Base-by-base conservation (phyloP, 2,888 invertebrate species). In the Axea sp. region DNA sequence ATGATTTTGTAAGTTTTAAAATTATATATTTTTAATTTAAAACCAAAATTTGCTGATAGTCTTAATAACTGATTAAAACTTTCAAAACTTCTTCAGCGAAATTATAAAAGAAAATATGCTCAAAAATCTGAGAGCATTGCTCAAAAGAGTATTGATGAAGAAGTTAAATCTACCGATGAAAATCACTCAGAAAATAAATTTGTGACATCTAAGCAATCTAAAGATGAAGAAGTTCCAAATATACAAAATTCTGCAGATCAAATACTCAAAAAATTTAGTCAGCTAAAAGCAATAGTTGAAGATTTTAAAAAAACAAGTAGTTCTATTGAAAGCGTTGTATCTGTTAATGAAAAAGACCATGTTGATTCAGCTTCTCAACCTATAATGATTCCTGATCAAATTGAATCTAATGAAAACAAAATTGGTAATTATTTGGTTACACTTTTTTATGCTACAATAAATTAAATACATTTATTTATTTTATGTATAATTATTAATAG, bases 71-170 rank as follows among this genome's bases (percentile, higher is more conserved):
- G n/a, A n/a, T n/a, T n/a, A n/a, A n/a, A n/a, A n/a, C n/a, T n/a
- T n/a, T n/a, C n/a, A n/a, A n/a, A n/a, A n/a, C n/a, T n/a, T 51
- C 59, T 87, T 73, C 88, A 92, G 92, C 90, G 94, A 77, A 93
- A 93, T 85, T 89, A 93, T 39, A 90, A 93, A 45, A 89, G 90
- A 49, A 71, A 62, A 55, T 41, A 55, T 7, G 92, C 92, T 76
- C 91, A 91, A 78, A 90, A 90, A 77, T 87, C 89, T 30, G 89
- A 88, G 71, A 90, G 88, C 37, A 83, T 87, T 7, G 74, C 80
- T 1, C 88, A 90, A 35, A 90, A 89, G 78, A 89, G 89, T 62
- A 75, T 88, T 6, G 90, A 90, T 8, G 90, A 90, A 7, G 91
- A 91, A 77, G 88, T 89, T 71, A 90, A 90, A 0, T 88, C 87